A percentile compares a stretch with the other conserved stretches of the same genome.
Conservation (phyloP, 2,888 invertebrate species). For the Sinodicranocentrus sp. region DNA sequence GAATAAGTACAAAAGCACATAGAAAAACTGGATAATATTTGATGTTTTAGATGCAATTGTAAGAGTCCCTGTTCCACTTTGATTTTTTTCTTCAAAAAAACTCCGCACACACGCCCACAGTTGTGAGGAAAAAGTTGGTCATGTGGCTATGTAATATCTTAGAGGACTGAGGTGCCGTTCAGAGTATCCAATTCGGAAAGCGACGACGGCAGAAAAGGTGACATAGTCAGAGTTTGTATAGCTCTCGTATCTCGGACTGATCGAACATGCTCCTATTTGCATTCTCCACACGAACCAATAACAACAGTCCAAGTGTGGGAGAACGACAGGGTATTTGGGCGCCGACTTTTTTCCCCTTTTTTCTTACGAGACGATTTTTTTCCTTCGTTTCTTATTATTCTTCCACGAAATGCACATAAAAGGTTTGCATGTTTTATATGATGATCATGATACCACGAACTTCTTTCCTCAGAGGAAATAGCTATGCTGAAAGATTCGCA, state of each 20-base stretch:
- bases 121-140: not conserved
- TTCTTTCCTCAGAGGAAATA: not conserved
- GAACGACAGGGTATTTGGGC: conserved; percentile 4
- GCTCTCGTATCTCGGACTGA: not conserved
- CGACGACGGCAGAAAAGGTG: conserved; percentile 29
- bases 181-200: conserved; percentile 32
- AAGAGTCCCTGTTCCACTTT: not conserved
- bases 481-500: not conserved
- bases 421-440: not conserved
- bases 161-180: not conserved
- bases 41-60: not conserved
- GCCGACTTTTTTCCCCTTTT: not conserved
- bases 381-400: not conserved
- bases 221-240: no score
- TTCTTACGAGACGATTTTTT: not conserved
- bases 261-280: conserved; percentile 13
- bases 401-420: not conserved
- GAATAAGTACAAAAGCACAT: not conserved
- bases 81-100: not conserved
- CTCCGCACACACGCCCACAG: not conserved
- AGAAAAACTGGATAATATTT: not conserved
- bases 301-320: conserved; percentile 29
- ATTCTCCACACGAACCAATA: conserved; percentile 54
- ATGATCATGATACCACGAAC: conserved; percentile 1
- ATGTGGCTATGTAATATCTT: not conserved